Evolutionary conservation across 37 sponge, comb jelly and placozoan species (phyloP).

Genomic region (Spongilla lacustris): DNA sequence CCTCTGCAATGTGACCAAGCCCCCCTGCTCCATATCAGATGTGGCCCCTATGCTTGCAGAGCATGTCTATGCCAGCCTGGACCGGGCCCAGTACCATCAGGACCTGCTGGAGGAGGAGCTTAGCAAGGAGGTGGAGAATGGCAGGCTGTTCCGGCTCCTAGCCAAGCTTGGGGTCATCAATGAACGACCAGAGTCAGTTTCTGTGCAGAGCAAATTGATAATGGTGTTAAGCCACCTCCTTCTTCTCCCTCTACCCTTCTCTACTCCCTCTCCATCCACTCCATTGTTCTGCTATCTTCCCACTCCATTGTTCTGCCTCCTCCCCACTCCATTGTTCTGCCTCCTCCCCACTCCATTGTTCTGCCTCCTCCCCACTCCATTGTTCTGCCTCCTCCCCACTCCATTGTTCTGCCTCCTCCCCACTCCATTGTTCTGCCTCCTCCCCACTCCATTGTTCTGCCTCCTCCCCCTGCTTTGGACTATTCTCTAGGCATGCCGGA

Average conservation of each 20-base stretch:
- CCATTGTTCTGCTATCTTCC: neutral
- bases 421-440: neutral
- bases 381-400: neutral
- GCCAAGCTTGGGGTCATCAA: slow-evolving; percentile 82
- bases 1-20: slow-evolving; percentile 28
- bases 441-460: neutral
- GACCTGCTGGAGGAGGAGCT: slow-evolving; percentile 78
- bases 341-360: too few relatives aligned
- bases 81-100: slow-evolving; percentile 27
- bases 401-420: neutral
- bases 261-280: neutral
- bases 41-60: slow-evolving; percentile 78
- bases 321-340: too few relatives aligned
- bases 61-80: slow-evolving; percentile 58
- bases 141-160: slow-evolving; percentile 78
- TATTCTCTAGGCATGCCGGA: slow-evolving; percentile 37
- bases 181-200: slow-evolving; percentile 86
- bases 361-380: neutral
- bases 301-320: neutral
- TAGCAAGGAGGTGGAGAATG: slow-evolving; percentile 86
- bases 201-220: neutral
- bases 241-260: neutral
- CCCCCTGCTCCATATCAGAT: slow-evolving; percentile 63
- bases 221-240: neutral
- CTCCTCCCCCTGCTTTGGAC: neutral